Base-by-base conservation (phyloP, 2,888 invertebrate species). In the Electrophaes corylata region DNA sequence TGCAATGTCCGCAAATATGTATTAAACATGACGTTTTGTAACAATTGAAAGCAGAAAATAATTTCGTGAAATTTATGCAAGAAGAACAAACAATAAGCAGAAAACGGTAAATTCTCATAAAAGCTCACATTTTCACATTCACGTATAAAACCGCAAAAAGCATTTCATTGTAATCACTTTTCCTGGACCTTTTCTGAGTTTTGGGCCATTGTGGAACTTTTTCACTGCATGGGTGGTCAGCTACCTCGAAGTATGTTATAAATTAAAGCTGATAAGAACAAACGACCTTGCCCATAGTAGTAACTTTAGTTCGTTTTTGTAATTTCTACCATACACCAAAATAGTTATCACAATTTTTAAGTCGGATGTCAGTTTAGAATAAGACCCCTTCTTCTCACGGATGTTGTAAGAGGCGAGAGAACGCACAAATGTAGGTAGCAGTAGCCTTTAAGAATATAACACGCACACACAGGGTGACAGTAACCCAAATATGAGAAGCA, bases 81-180 rank as follows among this genome's bases (percentile, higher is more conserved):
- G 12, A 49, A 37, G 11, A 12, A 16, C 31, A 31, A 33, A 37
- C 48, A 47, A 41, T 35, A 54, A 41, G 14, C 8, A 29, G 5
- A 23, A 46, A 45, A 47, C 35, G 19, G 43, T 47, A 48, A 57
- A 57, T 57, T 65, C 48, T 60, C 55, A 57, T 48, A 62, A 61
- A 57, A 63, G 37, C 29, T 52, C 39, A 40, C 40, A 43, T 58
- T 58, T 58, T 20, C 58, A 58, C 59, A 50, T 40, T 43, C 49
- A 20, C 20, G 40, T 49, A 53, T 50, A 62, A 67, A 75, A 70
- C 72, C 77, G 60, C 75, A 75, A 76, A 81, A 64, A 81, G 76
- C 79, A 66, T 81, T 81, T 81, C 72, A 69, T 66, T 81, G 81
- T 80, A 70, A 70, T 64, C 64, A 57, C 62, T 57, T 60, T 55